These are phyloP conservation scores for Drosophila leonis DNA, from an alignment of 2,888 invertebrate genomes.

Conservation along the genomic window DNA sequence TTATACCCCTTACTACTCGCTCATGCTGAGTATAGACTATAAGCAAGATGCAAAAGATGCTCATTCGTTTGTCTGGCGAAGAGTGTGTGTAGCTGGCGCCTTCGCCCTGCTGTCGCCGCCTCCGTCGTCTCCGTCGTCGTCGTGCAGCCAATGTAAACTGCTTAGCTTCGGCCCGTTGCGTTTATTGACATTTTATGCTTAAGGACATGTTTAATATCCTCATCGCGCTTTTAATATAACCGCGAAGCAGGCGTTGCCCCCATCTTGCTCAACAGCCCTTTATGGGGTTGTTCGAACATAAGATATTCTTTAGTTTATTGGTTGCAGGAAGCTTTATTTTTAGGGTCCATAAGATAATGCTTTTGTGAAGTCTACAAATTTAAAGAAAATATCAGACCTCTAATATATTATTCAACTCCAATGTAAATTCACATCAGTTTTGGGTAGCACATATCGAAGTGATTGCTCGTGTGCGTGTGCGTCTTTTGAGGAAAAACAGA, in stretches of 20 bases:
- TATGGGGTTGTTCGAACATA: neutral
- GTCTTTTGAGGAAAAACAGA: constrained; percentile 26
- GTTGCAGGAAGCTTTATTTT: constrained; percentile 1
- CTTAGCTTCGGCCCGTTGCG: constrained; percentile 71
- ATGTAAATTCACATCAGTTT: constrained; percentile 33
- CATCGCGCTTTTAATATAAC: constrained; percentile 43
- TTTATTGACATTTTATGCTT: constrained; percentile 78
- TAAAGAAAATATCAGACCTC: constrained; percentile 10
- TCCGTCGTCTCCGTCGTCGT: constrained; percentile 22
- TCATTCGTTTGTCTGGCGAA: constrained; percentile 15
- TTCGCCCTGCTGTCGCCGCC: neutral
- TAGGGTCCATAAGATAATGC: constrained; percentile 9
- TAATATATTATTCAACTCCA: constrained; percentile 35
- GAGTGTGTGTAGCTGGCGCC: constrained; percentile 32
- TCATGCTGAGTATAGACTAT: neutral
- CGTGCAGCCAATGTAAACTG: constrained; percentile 59
- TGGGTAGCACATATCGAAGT: constrained; percentile 7
- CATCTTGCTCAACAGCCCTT: neutral
- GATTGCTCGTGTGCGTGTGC: constrained; percentile 1
- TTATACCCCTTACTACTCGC: neutral
- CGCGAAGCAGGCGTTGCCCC: constrained; percentile 20
- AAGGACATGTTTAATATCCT: constrained; percentile 77
- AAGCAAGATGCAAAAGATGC: constrained; percentile 31
- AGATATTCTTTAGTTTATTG: constrained; percentile 3
- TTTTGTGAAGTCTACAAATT: constrained; percentile 1